Evolutionary conservation across 2,113 vertebrate species (phyloP), one percentile per base, ranked within the genome.

Genomic region (Coturnix japonica): DNA sequence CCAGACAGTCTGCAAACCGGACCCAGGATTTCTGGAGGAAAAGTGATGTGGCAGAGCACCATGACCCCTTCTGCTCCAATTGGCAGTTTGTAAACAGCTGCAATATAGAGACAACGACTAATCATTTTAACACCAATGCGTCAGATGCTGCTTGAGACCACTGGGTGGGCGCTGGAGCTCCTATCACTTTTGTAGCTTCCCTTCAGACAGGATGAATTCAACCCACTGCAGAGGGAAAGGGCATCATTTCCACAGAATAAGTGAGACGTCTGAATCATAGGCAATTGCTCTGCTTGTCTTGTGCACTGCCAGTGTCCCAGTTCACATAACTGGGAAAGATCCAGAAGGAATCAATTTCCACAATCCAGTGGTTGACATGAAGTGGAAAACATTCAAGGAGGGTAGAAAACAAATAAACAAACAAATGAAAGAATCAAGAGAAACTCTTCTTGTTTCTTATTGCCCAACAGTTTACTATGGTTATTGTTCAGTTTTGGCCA

Each of bases 381-480:
- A 91, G 81, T 95, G 92, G 96, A 96, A 96, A 96, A 94, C 92
- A 94, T 85, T 92, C 80, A 96, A 95, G 95, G 86, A 96, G 95
- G 73, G 90, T 93, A 91, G 81, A 65, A 89, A 95, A 95, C 91
- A 91, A 94, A 87, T 73, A 94, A 89, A 61, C 64, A 75, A 85
- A 72, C 60, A 88, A 69, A 74, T 63, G 79, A 93, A 60, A 76
- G 79, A 61, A 54, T 41, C 4, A 82, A 94, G 60, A 87, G 79
- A 89, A 87, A 33, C 37, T 66, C 59, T n/a, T 87, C 88, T 87
- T 87, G 57, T 92, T 91, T 94, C 94, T 95, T 85, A 85, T 96
- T 96, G 91, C 96, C 89, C 91, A 96, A 96, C 53, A 95, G 72
- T 94, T 96, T 93, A 95, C 93, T 95, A 96, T 96, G 89, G 89